Evolutionary conservation across 2,888 invertebrate species (phyloP).

Genomic region (Parnassius apollo): DNA sequence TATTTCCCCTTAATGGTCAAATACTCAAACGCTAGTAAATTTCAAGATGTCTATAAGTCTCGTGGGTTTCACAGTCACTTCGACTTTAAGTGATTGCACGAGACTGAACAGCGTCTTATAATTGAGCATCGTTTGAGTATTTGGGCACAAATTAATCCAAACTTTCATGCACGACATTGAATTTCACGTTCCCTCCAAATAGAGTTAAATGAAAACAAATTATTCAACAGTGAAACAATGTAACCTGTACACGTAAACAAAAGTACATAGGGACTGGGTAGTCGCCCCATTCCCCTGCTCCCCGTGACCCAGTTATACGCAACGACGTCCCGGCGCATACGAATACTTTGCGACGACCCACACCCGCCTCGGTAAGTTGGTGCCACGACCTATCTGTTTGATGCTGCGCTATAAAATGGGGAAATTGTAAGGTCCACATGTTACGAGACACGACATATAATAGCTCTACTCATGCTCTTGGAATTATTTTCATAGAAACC

Average conservation of each 20-base stretch:
- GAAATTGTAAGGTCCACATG: background rate
- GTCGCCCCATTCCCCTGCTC: constrained; percentile 21
- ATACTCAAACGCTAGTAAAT: too few species aligned
- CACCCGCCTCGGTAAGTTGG: constrained; percentile 7
- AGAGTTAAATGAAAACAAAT: background rate
- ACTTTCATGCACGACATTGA: too few species aligned
- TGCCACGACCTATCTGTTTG: constrained; percentile 16
- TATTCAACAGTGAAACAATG: background rate
- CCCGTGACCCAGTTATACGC: constrained; percentile 26
- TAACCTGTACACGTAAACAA: constrained; percentile 4
- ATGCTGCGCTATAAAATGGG: constrained; percentile 10
- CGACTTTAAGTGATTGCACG: too few species aligned
- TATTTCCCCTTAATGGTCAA: too few species aligned
- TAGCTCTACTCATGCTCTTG: too few species aligned
- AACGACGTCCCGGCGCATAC: constrained; percentile 17
- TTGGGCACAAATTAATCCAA: too few species aligned
- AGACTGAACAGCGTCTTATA: too few species aligned
- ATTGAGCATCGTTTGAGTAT: too few species aligned
- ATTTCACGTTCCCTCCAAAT: background rate
- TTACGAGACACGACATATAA: background rate
- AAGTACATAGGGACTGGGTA: constrained; percentile 4
- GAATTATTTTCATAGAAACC: too few species aligned
- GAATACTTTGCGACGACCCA: constrained; percentile 18
- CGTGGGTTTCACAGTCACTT: too few species aligned
- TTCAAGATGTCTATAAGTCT: too few species aligned